Conservation (phyloP, 2,888 invertebrate genomes). For the Osedax frankpressi region DNA sequence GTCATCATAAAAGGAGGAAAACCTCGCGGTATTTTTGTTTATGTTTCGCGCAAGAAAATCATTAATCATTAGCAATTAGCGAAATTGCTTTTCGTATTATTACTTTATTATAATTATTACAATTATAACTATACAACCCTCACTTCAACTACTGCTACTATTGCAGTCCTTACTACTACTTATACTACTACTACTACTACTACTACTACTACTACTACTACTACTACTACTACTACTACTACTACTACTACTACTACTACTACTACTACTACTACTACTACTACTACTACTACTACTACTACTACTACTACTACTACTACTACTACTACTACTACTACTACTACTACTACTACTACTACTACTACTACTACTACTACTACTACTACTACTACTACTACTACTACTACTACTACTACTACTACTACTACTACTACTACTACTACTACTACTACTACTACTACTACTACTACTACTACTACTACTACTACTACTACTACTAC, state of each 20-base stretch:
- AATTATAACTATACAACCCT: too few relatives aligned
- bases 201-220: slow-evolving; percentile 12
- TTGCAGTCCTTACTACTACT: too few relatives aligned
- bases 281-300: slow-evolving; percentile 9
- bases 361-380: slow-evolving; percentile 3
- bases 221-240: slow-evolving; percentile 12
- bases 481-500: slow-evolving; percentile 11
- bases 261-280: slow-evolving; percentile 3
- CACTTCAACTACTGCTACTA: too few relatives aligned
- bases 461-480: slow-evolving; percentile 6
- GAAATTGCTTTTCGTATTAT: too few relatives aligned
- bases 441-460: slow-evolving; percentile 10
- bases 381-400: background rate
- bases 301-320: slow-evolving; percentile 10
- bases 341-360: slow-evolving; percentile 7
- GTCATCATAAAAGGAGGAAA: too few relatives aligned
- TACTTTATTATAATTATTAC: too few relatives aligned
- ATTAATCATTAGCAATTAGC: too few relatives aligned
- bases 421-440: slow-evolving; percentile 12
- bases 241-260: slow-evolving; percentile 12
- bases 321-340: slow-evolving; percentile 12
- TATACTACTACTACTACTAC: slow-evolving; percentile 9
- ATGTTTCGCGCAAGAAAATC: too few relatives aligned
- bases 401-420: slow-evolving; percentile 12
- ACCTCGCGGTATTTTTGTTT: too few relatives aligned